Evolutionary conservation across 2,113 vertebrate species (phyloP), one percentile per base, ranked within the genome.

Genomic region (Anoura caudifer): DNA sequence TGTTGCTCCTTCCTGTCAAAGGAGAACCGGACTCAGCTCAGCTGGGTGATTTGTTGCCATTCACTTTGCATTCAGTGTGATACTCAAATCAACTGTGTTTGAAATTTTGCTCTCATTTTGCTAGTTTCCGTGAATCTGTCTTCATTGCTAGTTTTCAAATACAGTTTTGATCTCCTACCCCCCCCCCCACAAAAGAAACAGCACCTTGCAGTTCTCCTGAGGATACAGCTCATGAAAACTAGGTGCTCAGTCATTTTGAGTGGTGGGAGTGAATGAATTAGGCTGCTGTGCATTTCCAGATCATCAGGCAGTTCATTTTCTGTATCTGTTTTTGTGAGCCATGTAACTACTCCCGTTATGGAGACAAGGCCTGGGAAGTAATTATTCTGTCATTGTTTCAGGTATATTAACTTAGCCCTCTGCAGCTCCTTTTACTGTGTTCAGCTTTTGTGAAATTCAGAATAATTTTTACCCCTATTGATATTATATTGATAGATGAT

Each of bases 331-430:
- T 93, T 91, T 97, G 96, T 91, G 88, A 96, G 67, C 83, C 94
- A 76, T 77, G 76, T 97, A 95, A 96, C 70, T 82, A 61, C 10
- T 91, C 67, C 70, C 2, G 0, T 95, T 91, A 67, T 3, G 65
- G 56, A 94, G 77, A 86, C 54, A 90, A 73, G 72, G 17, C 33
- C 36, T 89, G 65, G 79, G 54, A 96, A 94, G 82, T 92, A 92
- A 96, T 97, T 94, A 91, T 85, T 90, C 61, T 79, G 88, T 85
- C 94, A 67, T 97, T 96, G 52, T 95, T 94, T 92, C 41, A 61
- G 47, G 72, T 87, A 17, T 95, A 95, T 96, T 97, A 94, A 92
- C 87, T 96, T 93, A 84, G 75, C 43, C 91, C n/a, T 94, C 59
- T 41, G 36, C 79, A 79, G 38, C 87, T 79, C 72, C 65, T 89